These are phyloP conservation scores for Hydropsyche betteni DNA, from an alignment of 2,888 invertebrate genomes.

Conservation along the genomic window DNA sequence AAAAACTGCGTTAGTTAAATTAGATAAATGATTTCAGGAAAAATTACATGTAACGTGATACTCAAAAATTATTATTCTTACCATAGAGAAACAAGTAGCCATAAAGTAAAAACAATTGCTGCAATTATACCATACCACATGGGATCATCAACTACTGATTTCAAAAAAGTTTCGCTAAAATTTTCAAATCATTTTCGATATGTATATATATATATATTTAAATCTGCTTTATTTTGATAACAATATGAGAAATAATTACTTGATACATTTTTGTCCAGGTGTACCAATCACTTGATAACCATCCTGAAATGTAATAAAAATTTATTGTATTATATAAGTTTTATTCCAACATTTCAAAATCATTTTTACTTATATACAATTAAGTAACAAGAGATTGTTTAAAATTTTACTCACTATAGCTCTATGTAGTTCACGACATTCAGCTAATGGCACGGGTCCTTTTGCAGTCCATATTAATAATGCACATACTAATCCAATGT, in stretches of 20 bases:
- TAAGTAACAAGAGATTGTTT: too few relatives aligned
- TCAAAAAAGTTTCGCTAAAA: slow-evolving; percentile 68
- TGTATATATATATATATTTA: too few relatives aligned
- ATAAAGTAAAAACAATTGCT: slow-evolving; percentile 70
- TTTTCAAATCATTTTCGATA: neutral
- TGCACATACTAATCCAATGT: slow-evolving; percentile 66
- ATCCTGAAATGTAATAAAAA: slow-evolving; percentile 45
- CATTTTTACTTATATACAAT: too few relatives aligned
- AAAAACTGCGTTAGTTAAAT: neutral
- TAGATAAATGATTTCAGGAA: slow-evolving; percentile 53
- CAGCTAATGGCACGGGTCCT: slow-evolving; percentile 66
- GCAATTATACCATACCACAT: slow-evolving; percentile 73
- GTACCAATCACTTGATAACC: slow-evolving; percentile 50
- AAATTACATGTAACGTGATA: neutral
- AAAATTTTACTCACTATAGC: slow-evolving; percentile 58
- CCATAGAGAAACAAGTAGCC: slow-evolving; percentile 72
- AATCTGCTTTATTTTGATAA: neutral
- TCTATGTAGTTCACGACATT: slow-evolving; percentile 62
- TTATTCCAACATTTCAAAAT: too few relatives aligned
- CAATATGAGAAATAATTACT: slow-evolving; percentile 53
- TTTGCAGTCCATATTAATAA: slow-evolving; percentile 68
- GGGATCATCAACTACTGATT: slow-evolving; percentile 69
- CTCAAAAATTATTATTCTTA: slow-evolving; percentile 58
- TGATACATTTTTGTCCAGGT: slow-evolving; percentile 58
- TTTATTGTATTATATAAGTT: neutral